Evolutionary conservation across 2,888 invertebrate species (phyloP).

Genomic region (Leptinotarsa rubiginosa): DNA sequence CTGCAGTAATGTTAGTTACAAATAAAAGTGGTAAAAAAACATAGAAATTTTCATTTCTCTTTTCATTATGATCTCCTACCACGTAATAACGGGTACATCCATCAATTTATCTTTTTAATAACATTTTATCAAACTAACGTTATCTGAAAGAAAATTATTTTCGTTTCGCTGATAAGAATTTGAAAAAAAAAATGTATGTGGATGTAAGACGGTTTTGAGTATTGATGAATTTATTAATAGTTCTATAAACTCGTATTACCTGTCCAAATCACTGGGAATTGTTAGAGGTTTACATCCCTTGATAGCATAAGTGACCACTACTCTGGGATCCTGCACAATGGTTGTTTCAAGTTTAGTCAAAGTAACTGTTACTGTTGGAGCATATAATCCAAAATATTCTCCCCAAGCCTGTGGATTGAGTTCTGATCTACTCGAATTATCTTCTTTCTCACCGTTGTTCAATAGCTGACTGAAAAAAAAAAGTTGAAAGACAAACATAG

Average conservation of each 20-base stretch:
- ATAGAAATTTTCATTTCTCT: no score
- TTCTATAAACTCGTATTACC: slow-evolving; percentile 26
- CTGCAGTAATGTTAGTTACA: no score
- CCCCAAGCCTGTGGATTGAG: slow-evolving; percentile 59
- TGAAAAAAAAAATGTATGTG: no score
- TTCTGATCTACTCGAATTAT: slow-evolving; percentile 12
- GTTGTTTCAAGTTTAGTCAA: slow-evolving; percentile 55
- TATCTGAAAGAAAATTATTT: no score
- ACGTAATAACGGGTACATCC: no score
- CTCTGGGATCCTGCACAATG: slow-evolving; percentile 58
- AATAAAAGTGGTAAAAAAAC: no score
- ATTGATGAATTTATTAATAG: not conserved
- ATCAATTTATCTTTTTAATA: no score
- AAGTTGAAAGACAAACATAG: not conserved
- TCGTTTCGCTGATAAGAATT: no score
- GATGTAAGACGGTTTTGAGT: not conserved
- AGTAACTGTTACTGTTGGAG: slow-evolving; percentile 62
- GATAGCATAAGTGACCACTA: slow-evolving; percentile 64
- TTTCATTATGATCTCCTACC: no score
- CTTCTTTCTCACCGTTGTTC: not conserved
- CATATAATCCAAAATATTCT: slow-evolving; percentile 62
- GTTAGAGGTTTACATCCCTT: slow-evolving; percentile 63
- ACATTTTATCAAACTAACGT: no score
- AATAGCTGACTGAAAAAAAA: slow-evolving; percentile 1
- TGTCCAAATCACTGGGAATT: slow-evolving; percentile 60